These are phyloP conservation scores for Chymomyza costata DNA, from an alignment of 1,140 invertebrate genomes.

Conservation along the genomic window DNA sequence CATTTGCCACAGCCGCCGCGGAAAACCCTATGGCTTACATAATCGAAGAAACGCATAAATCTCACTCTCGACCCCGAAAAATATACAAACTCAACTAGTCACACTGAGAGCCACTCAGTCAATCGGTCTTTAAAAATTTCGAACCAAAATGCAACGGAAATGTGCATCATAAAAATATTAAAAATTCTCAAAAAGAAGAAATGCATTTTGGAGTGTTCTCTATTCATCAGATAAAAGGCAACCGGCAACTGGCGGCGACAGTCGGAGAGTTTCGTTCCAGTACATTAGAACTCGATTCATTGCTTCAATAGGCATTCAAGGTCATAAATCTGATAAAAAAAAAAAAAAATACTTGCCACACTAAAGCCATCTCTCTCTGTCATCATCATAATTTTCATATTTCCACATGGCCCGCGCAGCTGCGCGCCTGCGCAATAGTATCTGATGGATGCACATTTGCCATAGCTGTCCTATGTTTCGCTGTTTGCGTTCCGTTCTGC, in stretches of 20 bases:
- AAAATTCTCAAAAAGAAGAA: constrained; percentile 40
- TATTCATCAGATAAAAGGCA: constrained; percentile 43
- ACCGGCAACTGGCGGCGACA: constrained; percentile 15
- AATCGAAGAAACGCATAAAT: constrained; percentile 69
- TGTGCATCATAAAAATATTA: constrained; percentile 72
- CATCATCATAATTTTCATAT: constrained; percentile 48
- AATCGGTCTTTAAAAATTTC: neutral
- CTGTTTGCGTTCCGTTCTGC: constrained; percentile 49
- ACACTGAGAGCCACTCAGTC: constrained; percentile 44
- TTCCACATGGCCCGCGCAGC: constrained; percentile 53
- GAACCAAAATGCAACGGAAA: constrained; percentile 49
- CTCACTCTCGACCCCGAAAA: constrained; percentile 26
- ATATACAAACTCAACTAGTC: constrained; percentile 27
- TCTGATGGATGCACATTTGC: constrained; percentile 58
- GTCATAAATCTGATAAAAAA: constrained; percentile 56
- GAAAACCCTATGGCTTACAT: constrained; percentile 58
- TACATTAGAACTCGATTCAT: constrained; percentile 51
- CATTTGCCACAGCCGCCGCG: constrained; percentile 27
- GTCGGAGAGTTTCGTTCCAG: constrained; percentile 42
- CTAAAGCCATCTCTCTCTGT: constrained; percentile 20
- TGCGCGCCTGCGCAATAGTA: constrained; percentile 59
- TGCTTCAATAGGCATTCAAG: constrained; percentile 52
- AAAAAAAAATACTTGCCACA: no score
- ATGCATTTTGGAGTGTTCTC: constrained; percentile 26
- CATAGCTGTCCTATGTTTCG: no score